Evolutionary conservation across 2,113 vertebrate genomes (phyloP).

Genomic region (Fulica atra): DNA sequence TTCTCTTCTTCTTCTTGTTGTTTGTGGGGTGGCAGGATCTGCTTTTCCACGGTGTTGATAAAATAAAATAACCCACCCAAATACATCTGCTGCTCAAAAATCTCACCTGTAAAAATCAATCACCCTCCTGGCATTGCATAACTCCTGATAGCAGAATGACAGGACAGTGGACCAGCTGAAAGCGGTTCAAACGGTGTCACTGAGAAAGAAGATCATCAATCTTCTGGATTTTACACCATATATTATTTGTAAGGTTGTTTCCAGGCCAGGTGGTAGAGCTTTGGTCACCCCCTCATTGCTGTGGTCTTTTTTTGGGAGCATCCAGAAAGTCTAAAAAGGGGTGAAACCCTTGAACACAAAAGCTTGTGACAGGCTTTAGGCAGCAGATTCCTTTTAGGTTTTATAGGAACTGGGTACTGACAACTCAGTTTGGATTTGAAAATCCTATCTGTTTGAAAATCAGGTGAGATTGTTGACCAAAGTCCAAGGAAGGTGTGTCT

Average conservation of each 20-base stretch:
- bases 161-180: background rate
- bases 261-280: background rate
- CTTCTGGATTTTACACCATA: background rate
- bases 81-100: slow-evolving; percentile 2
- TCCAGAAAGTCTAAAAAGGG: background rate
- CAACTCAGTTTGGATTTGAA: background rate
- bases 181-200: background rate
- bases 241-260: background rate
- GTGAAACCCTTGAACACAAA: background rate
- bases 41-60: background rate
- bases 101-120: background rate
- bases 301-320: background rate
- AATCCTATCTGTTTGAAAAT: background rate
- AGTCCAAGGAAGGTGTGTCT: background rate
- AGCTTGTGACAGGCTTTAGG: background rate
- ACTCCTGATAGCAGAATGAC: background rate
- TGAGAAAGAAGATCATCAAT: background rate
- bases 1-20: background rate
- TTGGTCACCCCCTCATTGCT: background rate
- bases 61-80: background rate
- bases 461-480: background rate
- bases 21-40: background rate
- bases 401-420: background rate
- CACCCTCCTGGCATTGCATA: background rate
- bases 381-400: background rate